These are phyloP conservation scores for Pterobdella sp. DNA, from an alignment of 2,888 invertebrate genomes.

Conservation along the genomic window DNA sequence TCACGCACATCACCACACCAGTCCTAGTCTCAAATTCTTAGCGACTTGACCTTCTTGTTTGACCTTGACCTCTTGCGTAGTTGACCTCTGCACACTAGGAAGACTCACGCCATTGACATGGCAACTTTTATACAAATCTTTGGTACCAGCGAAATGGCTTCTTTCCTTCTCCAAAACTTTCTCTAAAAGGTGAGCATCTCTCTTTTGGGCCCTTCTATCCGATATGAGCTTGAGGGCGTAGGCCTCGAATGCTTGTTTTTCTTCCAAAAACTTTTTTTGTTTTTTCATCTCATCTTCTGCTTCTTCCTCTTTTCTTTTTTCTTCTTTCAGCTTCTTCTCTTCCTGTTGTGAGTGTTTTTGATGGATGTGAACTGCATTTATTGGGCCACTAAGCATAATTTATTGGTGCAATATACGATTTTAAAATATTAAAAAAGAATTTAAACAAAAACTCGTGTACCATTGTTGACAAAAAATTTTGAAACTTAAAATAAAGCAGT, in stretches of 20 bases:
- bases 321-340: not conserved
- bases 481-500: not conserved
- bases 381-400: not conserved
- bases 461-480: no score
- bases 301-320: not conserved
- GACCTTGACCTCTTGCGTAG: not conserved
- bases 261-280: not conserved
- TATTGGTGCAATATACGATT: not conserved
- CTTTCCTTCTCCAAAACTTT: not conserved
- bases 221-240: not conserved
- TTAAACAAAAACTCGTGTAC: no score
- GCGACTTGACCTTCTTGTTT: not conserved
- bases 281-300: not conserved
- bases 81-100: not conserved
- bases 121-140: not conserved
- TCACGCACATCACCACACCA: conserved; percentile 12
- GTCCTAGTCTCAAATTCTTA: not conserved
- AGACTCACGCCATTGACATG: not conserved
- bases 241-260: not conserved
- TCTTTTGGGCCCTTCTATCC: not conserved
- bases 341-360: no score
- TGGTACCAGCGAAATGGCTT: not conserved
- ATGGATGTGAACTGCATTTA: no score
- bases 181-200: conserved; percentile 3
- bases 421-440: no score